Conservation (phyloP, 2,797 vertebrate genomes). For the Argya squamiceps region DNA sequence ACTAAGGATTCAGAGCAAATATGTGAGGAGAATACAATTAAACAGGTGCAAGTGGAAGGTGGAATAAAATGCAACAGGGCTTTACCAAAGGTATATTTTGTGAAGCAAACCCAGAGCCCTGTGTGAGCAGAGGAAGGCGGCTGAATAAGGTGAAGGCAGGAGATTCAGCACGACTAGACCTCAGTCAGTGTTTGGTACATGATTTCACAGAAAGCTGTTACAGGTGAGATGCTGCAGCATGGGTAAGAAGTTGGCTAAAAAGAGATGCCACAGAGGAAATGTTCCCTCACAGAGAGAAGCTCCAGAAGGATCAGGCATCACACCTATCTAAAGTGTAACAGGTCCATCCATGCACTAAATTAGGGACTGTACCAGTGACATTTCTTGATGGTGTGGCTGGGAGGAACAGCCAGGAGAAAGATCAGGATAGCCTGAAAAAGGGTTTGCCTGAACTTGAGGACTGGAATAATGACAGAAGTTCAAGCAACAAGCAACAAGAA, state of each 20-base stretch:
- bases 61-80: not conserved
- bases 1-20: not conserved
- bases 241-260: not conserved
- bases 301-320: not conserved
- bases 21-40: not conserved
- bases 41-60: not conserved
- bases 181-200: rapidly evolving
- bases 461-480: not conserved
- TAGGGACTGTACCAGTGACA: not conserved
- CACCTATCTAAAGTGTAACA: not conserved
- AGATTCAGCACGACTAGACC: not conserved
- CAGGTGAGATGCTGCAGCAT: not conserved
- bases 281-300: not conserved
- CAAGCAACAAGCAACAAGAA: not conserved
- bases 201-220: not conserved
- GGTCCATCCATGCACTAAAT: not conserved
- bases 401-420: not conserved
- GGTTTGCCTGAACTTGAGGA: not conserved
- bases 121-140: not conserved
- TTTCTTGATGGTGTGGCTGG: not conserved
- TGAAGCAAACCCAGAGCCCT: not conserved
- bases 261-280: not conserved
- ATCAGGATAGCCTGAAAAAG: not conserved
- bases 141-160: not conserved
- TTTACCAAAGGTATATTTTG: not conserved